A percentile compares a stretch with the other conserved stretches of the same genome.
phyloP scores from a whole-genome alignment of 53 echinoderm and acorn worm genomes.

The Temnopleurus reevesii region DNA sequence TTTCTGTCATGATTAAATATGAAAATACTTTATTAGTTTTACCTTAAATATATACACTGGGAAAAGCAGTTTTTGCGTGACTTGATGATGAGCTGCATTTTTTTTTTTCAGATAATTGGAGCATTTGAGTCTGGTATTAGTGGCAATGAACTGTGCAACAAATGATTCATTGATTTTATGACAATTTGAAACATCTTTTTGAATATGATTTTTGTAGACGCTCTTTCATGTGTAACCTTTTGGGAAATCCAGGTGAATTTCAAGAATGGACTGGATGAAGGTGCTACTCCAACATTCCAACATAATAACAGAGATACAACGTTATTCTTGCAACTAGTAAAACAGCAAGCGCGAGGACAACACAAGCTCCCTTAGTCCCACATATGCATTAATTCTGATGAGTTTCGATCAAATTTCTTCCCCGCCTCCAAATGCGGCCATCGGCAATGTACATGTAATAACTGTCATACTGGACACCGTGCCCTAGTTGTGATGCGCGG shows the following conservation, averaged over 20 bases:
- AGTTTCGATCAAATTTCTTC: conserved; percentile 49
- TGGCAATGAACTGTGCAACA: no score
- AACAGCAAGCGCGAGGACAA: neutral
- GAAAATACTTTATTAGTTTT: no score
- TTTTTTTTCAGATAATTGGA: no score
- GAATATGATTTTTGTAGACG: no score
- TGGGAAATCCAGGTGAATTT: neutral
- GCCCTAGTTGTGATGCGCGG: conserved; percentile 7
- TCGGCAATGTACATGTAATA: conserved; percentile 52
- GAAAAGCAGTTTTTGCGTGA: no score
- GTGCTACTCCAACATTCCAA: conserved; percentile 1
- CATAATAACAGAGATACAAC: neutral
- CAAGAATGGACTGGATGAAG: neutral
- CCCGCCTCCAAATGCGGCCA: conserved; percentile 48
- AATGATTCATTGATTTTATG: no score
- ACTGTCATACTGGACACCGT: conserved; percentile 17
- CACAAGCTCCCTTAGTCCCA: neutral
- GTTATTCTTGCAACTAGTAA: neutral
- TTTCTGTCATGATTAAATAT: no score
- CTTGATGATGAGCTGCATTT: no score
- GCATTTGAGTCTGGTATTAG: no score
- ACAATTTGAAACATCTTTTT: no score
- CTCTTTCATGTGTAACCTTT: neutral
- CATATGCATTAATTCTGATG: conserved; percentile 54
- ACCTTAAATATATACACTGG: no score